Base-by-base conservation (phyloP, 2,888 invertebrate genomes). In the Zygogramma bicolorata region DNA sequence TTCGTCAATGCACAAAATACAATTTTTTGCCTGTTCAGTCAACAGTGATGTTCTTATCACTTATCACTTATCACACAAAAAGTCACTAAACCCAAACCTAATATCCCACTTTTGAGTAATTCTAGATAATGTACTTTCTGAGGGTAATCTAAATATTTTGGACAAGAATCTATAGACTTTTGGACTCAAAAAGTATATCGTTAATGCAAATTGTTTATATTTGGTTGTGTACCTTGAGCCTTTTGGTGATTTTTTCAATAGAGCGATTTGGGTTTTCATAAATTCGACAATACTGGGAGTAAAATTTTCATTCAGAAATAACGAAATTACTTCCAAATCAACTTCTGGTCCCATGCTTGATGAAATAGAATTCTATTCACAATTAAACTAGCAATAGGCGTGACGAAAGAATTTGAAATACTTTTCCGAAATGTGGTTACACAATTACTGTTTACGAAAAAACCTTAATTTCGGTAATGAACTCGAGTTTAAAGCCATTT, bases 1-100 rank as follows among this genome's bases (percentile, higher is more conserved):
- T n/a, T n/a, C n/a, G n/a, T n/a, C n/a, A n/a, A n/a, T n/a, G n/a
- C n/a, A n/a, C n/a, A 70, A 22, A 49, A 38, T 59, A 57, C 70
- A 70, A n/a, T 70, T 57, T 58, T 38, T 66, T 8, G 29, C 34
- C 15, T 18, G 13, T 25, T 58, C 29, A 20, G 7, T 53, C 38
- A 70, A 65, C 20, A 38, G n/a, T n/a, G 38, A 58, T 49, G 57
- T 29, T 74, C 66, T n/a, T n/a, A n/a, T 73, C 18, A 62, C 10
- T 27, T 66, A 22, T 1, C 58, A 3, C 3, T 18, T 27, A 25
- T 10, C n/a, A 66, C 38, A 66, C 22, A 58, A 40, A 22, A 65
- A 53, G 40, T 57, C 20, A 27, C 40, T 59, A 15, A 66, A 58
- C 3, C 59, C 66, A 15, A 58, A 4, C 1, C 57, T 58, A 34